These are phyloP conservation scores for Hiodon alosoides DNA, from an alignment of 2,113 vertebrate species.

Conservation along the genomic window DNA sequence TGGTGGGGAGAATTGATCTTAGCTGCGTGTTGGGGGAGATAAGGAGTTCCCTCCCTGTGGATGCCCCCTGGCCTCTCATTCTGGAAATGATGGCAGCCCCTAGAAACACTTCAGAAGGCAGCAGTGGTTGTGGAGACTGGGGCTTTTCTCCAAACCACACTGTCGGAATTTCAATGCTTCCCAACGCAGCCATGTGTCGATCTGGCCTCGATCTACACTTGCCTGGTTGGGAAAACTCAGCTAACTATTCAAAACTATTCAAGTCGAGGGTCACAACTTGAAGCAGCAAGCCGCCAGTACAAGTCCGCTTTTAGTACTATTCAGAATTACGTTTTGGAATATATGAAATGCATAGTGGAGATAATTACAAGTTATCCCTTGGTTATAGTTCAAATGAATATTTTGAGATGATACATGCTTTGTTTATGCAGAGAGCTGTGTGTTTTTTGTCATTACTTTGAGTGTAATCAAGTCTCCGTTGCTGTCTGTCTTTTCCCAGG, in stretches of 20 bases:
- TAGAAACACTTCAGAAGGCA: conserved; percentile 34
- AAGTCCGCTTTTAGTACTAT: background rate
- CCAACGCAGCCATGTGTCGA: background rate
- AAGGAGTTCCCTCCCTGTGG: conserved; percentile 63
- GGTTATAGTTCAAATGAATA: too few species aligned
- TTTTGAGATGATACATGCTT: too few species aligned
- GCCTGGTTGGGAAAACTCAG: background rate
- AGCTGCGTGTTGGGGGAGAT: conserved; percentile 67
- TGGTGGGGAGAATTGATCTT: conserved; percentile 69
- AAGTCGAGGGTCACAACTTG: too few species aligned
- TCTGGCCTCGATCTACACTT: background rate
- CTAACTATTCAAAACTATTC: too few species aligned
- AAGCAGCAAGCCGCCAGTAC: too few species aligned
- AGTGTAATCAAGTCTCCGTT: conserved; percentile 9
- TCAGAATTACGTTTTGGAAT: background rate
- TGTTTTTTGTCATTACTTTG: background rate
- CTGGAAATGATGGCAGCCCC: conserved; percentile 40
- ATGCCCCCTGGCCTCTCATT: conserved; percentile 52
- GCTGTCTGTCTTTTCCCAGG: conserved; percentile 61
- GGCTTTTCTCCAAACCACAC: conserved; percentile 17
- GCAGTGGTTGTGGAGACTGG: conserved; percentile 14
- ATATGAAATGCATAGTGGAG: too few species aligned
- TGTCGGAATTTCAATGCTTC: conserved; percentile 35
- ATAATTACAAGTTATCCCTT: too few species aligned
- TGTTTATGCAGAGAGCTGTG: too few species aligned